Conservation (phyloP, 2,113 vertebrate genomes). For the Spea bombifrons region DNA sequence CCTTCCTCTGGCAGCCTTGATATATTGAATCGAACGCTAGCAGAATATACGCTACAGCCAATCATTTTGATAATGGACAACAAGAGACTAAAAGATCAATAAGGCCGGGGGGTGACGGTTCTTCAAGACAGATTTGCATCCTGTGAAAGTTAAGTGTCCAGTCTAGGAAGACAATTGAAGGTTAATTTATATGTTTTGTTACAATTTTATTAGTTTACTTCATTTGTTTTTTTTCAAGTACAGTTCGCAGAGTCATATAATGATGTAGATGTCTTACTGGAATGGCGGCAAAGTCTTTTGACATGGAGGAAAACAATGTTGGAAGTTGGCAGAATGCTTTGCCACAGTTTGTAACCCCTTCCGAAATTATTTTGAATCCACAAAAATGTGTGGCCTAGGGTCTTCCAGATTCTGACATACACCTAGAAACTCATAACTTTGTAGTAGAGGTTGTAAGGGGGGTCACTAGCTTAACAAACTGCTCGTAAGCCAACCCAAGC, state of each 20-base stretch:
- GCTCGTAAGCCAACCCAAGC: no score
- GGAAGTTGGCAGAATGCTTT: background rate
- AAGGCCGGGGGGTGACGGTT: background rate
- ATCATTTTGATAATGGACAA: constrained; percentile 33
- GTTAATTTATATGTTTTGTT: background rate
- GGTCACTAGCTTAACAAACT: no score
- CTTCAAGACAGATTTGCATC: constrained; percentile 1
- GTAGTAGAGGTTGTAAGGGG: no score
- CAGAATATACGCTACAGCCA: constrained; percentile 17
- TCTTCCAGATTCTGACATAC: no score
- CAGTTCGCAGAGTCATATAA: background rate
- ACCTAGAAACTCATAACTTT: no score
- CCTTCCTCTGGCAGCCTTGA: constrained; percentile 12
- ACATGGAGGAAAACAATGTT: background rate
- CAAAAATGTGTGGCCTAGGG: no score
- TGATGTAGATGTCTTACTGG: no score
- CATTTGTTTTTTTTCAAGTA: background rate
- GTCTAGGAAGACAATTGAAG: background rate
- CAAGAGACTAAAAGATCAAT: constrained; percentile 18
- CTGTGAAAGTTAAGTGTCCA: constrained; percentile 1
- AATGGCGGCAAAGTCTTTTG: background rate
- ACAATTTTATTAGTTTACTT: background rate
- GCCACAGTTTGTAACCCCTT: no score
- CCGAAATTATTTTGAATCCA: no score
- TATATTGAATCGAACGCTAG: background rate